phyloP scores from a whole-genome alignment of 1,140 invertebrate species.

The Diabrotica virgifera region DNA sequence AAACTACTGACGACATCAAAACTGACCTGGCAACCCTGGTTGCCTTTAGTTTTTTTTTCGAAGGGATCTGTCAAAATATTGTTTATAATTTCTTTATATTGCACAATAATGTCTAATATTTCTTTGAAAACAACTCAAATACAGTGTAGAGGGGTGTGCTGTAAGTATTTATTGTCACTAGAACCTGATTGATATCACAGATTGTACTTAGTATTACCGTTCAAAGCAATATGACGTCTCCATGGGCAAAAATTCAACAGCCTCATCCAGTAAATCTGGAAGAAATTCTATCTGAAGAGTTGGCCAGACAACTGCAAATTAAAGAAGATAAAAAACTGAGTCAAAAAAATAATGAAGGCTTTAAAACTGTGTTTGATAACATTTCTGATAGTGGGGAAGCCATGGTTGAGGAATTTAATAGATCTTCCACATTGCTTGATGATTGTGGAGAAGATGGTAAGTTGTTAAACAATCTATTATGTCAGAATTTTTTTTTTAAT shows the following conservation, averaged over 20 bases:
- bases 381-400: too few species aligned
- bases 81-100: neutral
- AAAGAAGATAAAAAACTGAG: constrained; percentile 55
- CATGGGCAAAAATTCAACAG: constrained; percentile 59
- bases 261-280: constrained; percentile 55
- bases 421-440: too few species aligned
- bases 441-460: too few species aligned
- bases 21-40: too few species aligned
- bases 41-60: too few species aligned
- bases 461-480: too few species aligned
- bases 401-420: too few species aligned
- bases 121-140: neutral
- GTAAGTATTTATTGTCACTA: neutral
- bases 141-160: neutral
- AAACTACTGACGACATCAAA: too few species aligned
- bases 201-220: neutral
- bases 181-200: neutral
- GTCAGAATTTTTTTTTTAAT: too few species aligned
- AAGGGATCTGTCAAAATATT: too few species aligned
- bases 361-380: too few species aligned
- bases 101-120: neutral
- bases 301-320: constrained; percentile 68
- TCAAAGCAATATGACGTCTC: constrained; percentile 55
- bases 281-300: constrained; percentile 83
- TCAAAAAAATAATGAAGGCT: too few species aligned